Evolutionary conservation across 2,797 vertebrate species (phyloP).

Genomic region (Vipera ursinii): DNA sequence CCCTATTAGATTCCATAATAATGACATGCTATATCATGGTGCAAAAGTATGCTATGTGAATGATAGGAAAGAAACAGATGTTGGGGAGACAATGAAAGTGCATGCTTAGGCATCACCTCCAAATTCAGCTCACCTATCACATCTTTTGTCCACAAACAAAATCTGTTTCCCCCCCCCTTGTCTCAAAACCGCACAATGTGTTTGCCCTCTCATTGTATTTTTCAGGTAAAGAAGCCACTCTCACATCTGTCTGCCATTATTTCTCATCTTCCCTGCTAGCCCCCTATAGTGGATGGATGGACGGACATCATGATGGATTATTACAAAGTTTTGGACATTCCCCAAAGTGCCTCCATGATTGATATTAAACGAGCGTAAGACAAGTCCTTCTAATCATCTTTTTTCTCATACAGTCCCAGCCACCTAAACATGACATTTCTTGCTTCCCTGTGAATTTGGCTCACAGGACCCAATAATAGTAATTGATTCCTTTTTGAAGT

Average conservation of each 20-base stretch:
- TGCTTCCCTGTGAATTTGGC: background rate
- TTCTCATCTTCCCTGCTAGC: background rate
- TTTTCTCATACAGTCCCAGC: background rate
- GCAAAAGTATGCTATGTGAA: background rate
- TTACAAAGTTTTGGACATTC: constrained; percentile 30
- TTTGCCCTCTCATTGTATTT: background rate
- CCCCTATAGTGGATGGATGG: constrained; percentile 8
- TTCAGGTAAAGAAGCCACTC: background rate
- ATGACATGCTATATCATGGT: background rate
- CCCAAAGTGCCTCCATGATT: constrained; percentile 20
- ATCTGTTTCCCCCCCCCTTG: background rate
- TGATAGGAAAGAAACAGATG: background rate
- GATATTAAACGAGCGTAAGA: constrained; percentile 38
- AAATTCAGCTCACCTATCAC: background rate
- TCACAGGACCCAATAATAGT: background rate
- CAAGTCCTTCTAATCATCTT: background rate
- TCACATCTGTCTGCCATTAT: background rate
- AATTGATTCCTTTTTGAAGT: background rate
- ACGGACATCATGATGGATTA: constrained; percentile 22
- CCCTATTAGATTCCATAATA: background rate
- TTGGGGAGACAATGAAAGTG: background rate
- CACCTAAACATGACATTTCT: background rate
- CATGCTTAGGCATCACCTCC: too few relatives aligned
- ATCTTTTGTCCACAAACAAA: background rate
- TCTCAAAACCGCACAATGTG: background rate